Evolutionary conservation across 2,888 invertebrate genomes (phyloP).

Genomic region (Andrena bicolor): DNA sequence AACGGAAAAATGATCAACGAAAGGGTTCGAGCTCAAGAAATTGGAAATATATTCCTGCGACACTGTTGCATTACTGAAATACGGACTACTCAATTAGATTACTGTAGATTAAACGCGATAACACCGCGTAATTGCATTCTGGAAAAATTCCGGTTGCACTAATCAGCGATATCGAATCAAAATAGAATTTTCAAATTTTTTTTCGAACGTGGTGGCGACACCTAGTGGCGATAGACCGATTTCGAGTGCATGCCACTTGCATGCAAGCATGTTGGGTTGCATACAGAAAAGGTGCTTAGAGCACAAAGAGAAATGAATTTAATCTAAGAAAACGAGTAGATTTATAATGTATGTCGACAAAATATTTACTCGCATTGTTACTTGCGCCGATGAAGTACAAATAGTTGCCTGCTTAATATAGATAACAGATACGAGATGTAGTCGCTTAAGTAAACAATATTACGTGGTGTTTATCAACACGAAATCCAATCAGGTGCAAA

Average conservation of each 20-base stretch:
- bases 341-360: neutral
- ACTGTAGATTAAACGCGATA: neutral
- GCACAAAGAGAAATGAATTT: neutral
- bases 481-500: neutral
- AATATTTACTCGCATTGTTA: neutral
- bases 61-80: neutral
- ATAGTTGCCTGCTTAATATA: neutral
- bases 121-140: neutral
- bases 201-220: neutral
- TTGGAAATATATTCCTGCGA: neutral
- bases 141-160: neutral
- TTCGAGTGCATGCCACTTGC: neutral
- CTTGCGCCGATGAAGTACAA: neutral
- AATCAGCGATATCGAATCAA: constrained; percentile 10
- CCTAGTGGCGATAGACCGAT: neutral
- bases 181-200: neutral
- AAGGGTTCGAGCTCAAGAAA: neutral
- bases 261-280: neutral
- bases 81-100: too few species aligned
- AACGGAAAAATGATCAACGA: neutral
- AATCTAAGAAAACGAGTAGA: neutral
- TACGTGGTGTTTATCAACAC: neutral
- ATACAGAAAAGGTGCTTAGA: neutral
- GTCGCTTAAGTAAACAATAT: neutral
- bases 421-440: neutral